These are phyloP conservation scores for Mystacornis crossleyi DNA, from an alignment of 2,113 vertebrate genomes.

Conservation along the genomic window DNA sequence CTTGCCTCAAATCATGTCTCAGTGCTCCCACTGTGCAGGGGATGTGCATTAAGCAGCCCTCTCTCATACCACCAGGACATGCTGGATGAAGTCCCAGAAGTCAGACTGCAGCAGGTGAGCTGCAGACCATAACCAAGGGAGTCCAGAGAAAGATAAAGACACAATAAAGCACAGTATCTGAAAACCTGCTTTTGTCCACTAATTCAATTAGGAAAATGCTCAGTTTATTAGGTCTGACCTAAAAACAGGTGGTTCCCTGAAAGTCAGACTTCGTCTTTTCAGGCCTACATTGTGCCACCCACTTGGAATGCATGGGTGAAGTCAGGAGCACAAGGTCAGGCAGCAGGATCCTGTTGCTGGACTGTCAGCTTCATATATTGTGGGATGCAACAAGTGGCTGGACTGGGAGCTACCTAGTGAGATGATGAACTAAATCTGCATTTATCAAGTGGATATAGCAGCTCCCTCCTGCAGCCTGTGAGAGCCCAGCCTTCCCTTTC, in stretches of 20 bases:
- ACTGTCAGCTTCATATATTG: not conserved
- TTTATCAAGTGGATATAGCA: not conserved
- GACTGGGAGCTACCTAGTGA: not conserved
- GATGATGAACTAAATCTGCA: not conserved
- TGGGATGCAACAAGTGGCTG: not conserved
- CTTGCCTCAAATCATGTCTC: not conserved
- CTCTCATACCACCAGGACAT: not conserved
- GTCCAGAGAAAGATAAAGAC: not conserved
- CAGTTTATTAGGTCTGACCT: not conserved
- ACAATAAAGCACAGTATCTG: not conserved
- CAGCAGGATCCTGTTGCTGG: not conserved
- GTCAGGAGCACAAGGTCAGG: not conserved
- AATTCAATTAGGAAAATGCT: not conserved
- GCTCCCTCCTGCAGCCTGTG: not conserved
- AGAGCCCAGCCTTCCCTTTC: not conserved
- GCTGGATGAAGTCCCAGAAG: not conserved
- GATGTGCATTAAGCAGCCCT: not conserved
- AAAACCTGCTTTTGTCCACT: not conserved
- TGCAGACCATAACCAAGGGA: not conserved
- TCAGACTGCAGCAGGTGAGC: not conserved
- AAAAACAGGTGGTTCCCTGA: not conserved
- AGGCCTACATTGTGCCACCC: not conserved
- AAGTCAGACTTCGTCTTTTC: not conserved
- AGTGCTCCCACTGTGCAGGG: not conserved
- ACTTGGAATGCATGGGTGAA: not conserved